A percentile compares a stretch with the other conserved stretches of the same genome.
These are phyloP conservation scores for Lysiphlebus fabarum DNA, from an alignment of 1,140 invertebrate species.

Conservation along the genomic window DNA sequence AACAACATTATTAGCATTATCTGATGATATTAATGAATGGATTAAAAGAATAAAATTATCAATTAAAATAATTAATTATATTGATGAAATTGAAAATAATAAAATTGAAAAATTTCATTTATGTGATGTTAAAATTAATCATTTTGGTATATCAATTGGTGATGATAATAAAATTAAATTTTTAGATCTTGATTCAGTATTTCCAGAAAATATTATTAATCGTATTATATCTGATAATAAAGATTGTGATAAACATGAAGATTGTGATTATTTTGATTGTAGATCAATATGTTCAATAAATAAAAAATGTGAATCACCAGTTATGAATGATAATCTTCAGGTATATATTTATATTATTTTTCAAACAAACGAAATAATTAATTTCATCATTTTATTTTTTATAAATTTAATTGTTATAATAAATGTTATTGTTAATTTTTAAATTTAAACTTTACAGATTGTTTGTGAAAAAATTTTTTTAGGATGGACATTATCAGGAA, in stretches of 20 bases:
- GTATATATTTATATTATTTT: too few relatives aligned
- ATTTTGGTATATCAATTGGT: conserved; percentile 62
- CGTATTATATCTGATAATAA: conserved; percentile 48
- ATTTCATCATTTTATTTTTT: conserved; percentile 7
- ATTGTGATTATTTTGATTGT: conserved; percentile 68
- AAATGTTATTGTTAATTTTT: too few relatives aligned
- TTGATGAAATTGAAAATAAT: conserved; percentile 59
- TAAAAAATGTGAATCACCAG: conserved; percentile 54
- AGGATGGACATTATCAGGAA: conserved; percentile 61
- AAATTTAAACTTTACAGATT: too few relatives aligned
- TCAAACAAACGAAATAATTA: too few relatives aligned
- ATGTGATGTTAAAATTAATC: conserved; percentile 66
- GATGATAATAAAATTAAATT: conserved; percentile 58
- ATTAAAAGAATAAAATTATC: conserved; percentile 54
- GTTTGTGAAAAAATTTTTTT: conserved; percentile 65
- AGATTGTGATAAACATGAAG: conserved; percentile 56
- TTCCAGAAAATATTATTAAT: conserved; percentile 52
- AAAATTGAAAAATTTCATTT: conserved; percentile 61
- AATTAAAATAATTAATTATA: conserved; percentile 61
- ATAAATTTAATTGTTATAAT: conserved; percentile 2
- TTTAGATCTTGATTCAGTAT: conserved; percentile 61
- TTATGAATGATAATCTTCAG: conserved; percentile 65
- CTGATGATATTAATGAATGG: conserved; percentile 43
- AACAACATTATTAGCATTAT: conserved; percentile 37
- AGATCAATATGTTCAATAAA: conserved; percentile 56